Conservation (phyloP, 2,888 invertebrate genomes). For the Tiliacea citrago region DNA sequence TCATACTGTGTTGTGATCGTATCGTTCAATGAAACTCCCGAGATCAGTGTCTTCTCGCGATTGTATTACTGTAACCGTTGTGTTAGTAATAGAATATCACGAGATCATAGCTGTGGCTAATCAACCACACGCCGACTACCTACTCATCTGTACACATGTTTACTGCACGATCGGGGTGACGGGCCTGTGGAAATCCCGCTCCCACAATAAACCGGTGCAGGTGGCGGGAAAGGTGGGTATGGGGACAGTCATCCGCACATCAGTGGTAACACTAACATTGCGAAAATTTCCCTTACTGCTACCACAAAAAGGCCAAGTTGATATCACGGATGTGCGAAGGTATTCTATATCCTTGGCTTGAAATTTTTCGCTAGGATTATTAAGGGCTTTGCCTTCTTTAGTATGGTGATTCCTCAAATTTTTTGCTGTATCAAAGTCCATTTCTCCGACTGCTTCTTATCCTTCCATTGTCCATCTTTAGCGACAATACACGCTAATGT, state of each 20-base stretch:
- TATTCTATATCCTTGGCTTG: too few species aligned
- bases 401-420: too few species aligned
- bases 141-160: not conserved
- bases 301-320: not conserved
- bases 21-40: not conserved
- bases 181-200: not conserved
- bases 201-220: not conserved
- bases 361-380: too few species aligned
- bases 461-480: constrained; percentile 3
- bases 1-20: not conserved
- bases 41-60: not conserved
- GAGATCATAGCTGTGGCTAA: not conserved
- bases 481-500: constrained; percentile 3
- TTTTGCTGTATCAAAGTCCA: too few species aligned
- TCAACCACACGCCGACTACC: not conserved
- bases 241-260: not conserved
- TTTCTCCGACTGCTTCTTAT: not conserved
- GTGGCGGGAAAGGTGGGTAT: not conserved
- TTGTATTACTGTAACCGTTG: not conserved
- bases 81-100: not conserved
- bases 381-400: too few species aligned
- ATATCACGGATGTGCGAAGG: not conserved
- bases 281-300: not conserved
- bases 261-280: not conserved
- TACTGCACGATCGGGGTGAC: not conserved